Conservation (phyloP, 2,113 vertebrate species). For the Leiothrix lutea region DNA sequence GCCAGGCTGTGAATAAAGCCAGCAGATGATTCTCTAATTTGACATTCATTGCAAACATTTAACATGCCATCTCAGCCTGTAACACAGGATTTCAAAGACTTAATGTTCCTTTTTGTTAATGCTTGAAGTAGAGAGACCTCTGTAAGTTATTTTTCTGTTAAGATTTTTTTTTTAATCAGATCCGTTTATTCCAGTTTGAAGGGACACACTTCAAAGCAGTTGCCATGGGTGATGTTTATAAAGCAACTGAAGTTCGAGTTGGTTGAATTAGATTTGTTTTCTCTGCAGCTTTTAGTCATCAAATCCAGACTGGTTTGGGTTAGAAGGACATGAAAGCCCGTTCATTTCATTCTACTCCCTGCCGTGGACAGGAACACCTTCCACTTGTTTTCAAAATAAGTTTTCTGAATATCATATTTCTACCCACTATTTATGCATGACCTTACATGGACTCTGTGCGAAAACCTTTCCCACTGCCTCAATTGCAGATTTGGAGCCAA, state of each 20-base stretch:
- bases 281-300: background rate
- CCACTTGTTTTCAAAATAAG: background rate
- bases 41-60: conserved; percentile 15
- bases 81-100: background rate
- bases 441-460: background rate
- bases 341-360: background rate
- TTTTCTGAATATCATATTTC: background rate
- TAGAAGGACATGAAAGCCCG: background rate
- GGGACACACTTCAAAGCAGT: background rate
- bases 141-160: background rate
- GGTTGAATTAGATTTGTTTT: background rate
- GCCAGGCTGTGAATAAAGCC: background rate
- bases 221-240: background rate
- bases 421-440: background rate
- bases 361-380: background rate
- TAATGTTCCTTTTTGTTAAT: background rate
- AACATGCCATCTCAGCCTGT: background rate
- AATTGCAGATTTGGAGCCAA: background rate
- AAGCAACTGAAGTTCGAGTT: background rate
- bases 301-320: background rate
- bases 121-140: background rate
- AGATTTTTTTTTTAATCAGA: background rate
- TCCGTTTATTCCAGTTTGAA: background rate
- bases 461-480: background rate
- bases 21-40: background rate